These are phyloP conservation scores for Acanthococcus lagerstroemiae DNA, from an alignment of 2,888 invertebrate species.

Conservation along the genomic window DNA sequence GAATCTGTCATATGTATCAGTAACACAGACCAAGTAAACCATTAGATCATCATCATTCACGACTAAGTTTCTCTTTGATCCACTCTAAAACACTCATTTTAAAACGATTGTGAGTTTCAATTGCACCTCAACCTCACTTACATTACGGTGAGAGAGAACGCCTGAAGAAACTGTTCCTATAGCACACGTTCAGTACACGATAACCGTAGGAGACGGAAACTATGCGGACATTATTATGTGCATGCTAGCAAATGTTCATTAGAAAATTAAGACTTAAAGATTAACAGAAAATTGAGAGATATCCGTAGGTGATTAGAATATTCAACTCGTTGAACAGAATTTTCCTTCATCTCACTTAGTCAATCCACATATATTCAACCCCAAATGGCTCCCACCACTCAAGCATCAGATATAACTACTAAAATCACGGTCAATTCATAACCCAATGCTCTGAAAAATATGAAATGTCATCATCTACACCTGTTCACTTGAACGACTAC, in stretches of 20 bases:
- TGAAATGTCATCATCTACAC: constrained; percentile 7
- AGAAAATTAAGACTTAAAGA: too few species aligned
- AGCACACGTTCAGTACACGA: constrained; percentile 31
- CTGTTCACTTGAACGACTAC: too few species aligned
- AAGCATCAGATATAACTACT: too few species aligned
- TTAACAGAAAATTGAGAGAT: too few species aligned
- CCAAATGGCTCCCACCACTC: too few species aligned
- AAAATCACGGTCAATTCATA: constrained; percentile 22
- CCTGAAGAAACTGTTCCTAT: constrained; percentile 30
- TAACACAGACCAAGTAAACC: constrained; percentile 41
- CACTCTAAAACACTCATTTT: too few species aligned
- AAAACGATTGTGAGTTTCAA: constrained; percentile 7
- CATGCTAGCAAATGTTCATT: not conserved
- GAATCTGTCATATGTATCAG: constrained; percentile 37
- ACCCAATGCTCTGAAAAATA: constrained; percentile 27
- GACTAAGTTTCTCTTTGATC: too few species aligned
- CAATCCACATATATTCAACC: too few species aligned
- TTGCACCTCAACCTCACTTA: constrained; percentile 11
- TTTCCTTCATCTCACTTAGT: too few species aligned
- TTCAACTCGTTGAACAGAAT: too few species aligned
- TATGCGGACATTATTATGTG: constrained; percentile 33
- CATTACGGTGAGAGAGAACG: constrained; percentile 22
- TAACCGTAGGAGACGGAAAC: not conserved
- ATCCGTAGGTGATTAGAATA: too few species aligned
- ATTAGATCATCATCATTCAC: constrained; percentile 35